These are phyloP conservation scores for Micrasema minimum DNA, from an alignment of 1,140 invertebrate species.

Conservation along the genomic window DNA sequence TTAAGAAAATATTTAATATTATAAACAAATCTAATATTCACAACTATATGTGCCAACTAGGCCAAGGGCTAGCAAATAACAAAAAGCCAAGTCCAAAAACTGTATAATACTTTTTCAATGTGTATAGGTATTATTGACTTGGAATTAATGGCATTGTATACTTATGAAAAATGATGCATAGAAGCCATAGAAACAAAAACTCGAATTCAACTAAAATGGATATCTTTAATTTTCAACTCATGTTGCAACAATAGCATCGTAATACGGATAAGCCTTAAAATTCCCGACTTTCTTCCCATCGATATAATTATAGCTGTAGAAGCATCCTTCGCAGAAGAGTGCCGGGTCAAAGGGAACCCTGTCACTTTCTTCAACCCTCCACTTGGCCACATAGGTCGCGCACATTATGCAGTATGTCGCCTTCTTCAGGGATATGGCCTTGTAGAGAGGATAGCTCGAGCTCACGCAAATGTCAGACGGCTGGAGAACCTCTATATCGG, in stretches of 20 bases:
- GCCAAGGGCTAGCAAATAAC: too few relatives aligned
- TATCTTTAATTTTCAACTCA: too few relatives aligned
- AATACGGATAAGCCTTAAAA: conserved; percentile 67
- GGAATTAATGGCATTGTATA: too few relatives aligned
- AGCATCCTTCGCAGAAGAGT: conserved; percentile 74
- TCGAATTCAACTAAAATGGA: too few relatives aligned
- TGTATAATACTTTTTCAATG: too few relatives aligned
- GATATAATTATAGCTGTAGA: conserved; percentile 73
- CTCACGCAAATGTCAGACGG: conserved; percentile 62
- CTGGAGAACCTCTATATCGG: conserved; percentile 72
- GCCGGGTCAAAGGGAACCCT: conserved; percentile 74
- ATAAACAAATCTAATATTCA: too few relatives aligned
- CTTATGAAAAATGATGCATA: too few relatives aligned
- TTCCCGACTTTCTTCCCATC: conserved; percentile 69
- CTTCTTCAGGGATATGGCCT: conserved; percentile 59
- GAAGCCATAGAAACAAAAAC: too few relatives aligned
- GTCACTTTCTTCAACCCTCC: conserved; percentile 69
- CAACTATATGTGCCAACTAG: too few relatives aligned
- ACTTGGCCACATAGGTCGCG: conserved; percentile 64
- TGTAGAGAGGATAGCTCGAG: conserved; percentile 67
- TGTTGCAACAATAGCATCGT: conserved; percentile 28
- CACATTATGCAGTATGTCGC: conserved; percentile 69
- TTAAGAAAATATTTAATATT: too few relatives aligned
- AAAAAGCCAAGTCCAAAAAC: too few relatives aligned
- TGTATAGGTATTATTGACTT: too few relatives aligned